Evolutionary conservation across 2,797 vertebrate species (phyloP).

Genomic region (Perodicticus potto): DNA sequence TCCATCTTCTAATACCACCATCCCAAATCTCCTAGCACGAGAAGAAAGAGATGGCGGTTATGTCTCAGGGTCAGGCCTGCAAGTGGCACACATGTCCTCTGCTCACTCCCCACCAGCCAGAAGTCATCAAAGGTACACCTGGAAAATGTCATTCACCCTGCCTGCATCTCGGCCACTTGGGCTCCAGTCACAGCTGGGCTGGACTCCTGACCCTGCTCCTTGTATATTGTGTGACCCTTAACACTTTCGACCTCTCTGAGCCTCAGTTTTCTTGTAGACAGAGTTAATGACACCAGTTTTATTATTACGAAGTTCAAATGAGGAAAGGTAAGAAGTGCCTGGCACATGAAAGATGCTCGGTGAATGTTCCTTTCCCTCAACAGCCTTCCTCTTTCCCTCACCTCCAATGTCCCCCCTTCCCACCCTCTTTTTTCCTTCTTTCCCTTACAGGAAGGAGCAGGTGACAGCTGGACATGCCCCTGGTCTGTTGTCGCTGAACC

Average conservation of each 20-base stretch:
- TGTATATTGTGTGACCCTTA: not conserved
- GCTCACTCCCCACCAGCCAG: not conserved
- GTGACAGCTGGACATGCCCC: too few species aligned
- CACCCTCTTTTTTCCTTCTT: not conserved
- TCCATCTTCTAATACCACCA: rapidly evolving
- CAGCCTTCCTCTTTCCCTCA: too few species aligned
- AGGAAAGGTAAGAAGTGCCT: not conserved
- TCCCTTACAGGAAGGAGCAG: not conserved
- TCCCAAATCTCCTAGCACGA: not conserved
- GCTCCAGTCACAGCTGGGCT: rapidly evolving
- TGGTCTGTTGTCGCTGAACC: not conserved
- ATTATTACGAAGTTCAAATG: not conserved
- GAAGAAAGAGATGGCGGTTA: not conserved
- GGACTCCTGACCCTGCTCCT: rapidly evolving
- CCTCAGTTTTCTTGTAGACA: not conserved
- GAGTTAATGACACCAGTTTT: not conserved
- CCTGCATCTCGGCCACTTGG: rapidly evolving
- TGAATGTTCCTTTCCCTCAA: too few species aligned
- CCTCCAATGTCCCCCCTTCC: not conserved
- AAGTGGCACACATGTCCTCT: not conserved
- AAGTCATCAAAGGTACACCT: not conserved
- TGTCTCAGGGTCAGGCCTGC: not conserved
- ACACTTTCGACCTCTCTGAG: not conserved
- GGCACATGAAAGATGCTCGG: rapidly evolving
- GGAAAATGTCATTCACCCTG: rapidly evolving